Base-by-base conservation (phyloP, 1,140 invertebrate species). In the Elysia chlorotica region DNA sequence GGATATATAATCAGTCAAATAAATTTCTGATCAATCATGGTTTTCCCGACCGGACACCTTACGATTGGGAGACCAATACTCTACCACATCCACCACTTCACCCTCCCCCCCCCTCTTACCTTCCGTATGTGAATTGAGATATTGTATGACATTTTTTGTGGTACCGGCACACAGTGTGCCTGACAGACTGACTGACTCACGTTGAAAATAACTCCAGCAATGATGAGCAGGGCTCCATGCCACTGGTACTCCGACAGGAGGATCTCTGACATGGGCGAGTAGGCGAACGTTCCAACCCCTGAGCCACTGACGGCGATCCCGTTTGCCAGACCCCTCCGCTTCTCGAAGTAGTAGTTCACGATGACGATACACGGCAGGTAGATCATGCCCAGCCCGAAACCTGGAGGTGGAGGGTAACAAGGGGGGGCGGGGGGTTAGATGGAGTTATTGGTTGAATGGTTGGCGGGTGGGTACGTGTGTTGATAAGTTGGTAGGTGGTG, bases 251-350 rank as follows among this genome's bases (percentile, higher is more conserved):
- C 48, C 21, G 77, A 61, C 17, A 86, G 57, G 19, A 85, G 73
- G 35, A 70, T 77, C 57, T 79, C 77, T 21, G 78, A 78, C 3
- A 84, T 65, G 0, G 95, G 95, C 0, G 95, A 93, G 85, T 97
- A 96, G 65, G 97, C 91, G 83, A 97, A 96, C 0, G 95, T 97
- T 0, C 96, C 95, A 3, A 90, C 83, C 30, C 89, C 89, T 4
- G 95, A 96, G 2, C 96, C 96, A 80, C 96, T 97, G 0, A 98
- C 96, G 0, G 96, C 96, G 31, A 99, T 96, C 2, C 93, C 93
- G 0, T 96, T 98, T 2, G 96, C 96, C 74, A 98, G 89, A 3
- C 96, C 96, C 67, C 96, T 90, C 75, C 92, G 93, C 78, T 93
- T 92, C 78, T 98, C 96, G 82, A 98, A 99, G 89, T 97, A 98